Conservation (phyloP, 2,797 vertebrate species). For the Protonibea diacanthus region DNA sequence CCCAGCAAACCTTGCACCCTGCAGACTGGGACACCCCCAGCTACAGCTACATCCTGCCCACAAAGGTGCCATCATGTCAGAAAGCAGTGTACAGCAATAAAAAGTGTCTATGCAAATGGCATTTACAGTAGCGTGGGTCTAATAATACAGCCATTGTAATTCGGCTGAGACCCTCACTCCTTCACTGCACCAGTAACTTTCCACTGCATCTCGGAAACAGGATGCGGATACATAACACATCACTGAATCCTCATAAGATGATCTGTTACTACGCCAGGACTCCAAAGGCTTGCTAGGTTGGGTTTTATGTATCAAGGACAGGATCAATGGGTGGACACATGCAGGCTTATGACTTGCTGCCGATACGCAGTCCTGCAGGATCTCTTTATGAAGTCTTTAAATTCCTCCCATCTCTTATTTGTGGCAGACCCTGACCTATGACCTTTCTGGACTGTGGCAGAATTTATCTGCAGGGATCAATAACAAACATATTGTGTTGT, state of each 20-base stretch:
- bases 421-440: slow-evolving; percentile 55
- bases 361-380: slow-evolving; percentile 18
- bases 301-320: slow-evolving; percentile 35
- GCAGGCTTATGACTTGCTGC: slow-evolving; percentile 7
- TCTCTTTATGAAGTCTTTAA: slow-evolving; percentile 38
- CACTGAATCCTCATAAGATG: slow-evolving; percentile 5
- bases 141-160: slow-evolving; percentile 66
- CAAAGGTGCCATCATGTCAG: background rate
- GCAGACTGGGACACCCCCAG: slow-evolving; percentile 4
- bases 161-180: slow-evolving; percentile 39
- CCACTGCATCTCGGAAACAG: slow-evolving; percentile 54
- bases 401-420: slow-evolving; percentile 35
- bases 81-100: slow-evolving; percentile 14
- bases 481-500: slow-evolving; percentile 11
- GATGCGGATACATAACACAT: slow-evolving; percentile 22
- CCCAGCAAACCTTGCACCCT: background rate
- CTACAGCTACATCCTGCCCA: background rate
- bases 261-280: slow-evolving; percentile 29
- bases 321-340: background rate
- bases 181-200: slow-evolving; percentile 74
- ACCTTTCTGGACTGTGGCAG: slow-evolving; percentile 23
- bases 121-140: slow-evolving; percentile 27
- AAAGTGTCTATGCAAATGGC: slow-evolving; percentile 41
- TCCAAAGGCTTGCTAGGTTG: slow-evolving; percentile 16
- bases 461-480: slow-evolving; percentile 52